Percentiles rank a stretch among this genome's conserved stretches.
phyloP scores from a whole-genome alignment of 2,113 vertebrate species.

The Ranitomeya variabilis region DNA sequence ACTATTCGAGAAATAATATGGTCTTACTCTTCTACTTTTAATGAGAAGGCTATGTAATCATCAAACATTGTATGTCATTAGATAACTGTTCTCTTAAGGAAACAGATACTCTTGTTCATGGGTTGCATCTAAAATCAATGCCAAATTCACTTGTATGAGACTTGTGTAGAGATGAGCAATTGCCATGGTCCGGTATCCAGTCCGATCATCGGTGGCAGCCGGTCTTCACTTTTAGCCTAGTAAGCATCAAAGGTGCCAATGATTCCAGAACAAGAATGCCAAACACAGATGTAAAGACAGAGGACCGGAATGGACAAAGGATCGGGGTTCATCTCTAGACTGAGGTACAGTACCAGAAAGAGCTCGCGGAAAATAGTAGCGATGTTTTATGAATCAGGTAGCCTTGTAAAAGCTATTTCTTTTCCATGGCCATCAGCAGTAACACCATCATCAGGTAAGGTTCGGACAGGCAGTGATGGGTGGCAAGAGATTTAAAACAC shows the following conservation, averaged over 20 bases:
- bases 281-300: too few relatives aligned
- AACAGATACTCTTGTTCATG: neutral
- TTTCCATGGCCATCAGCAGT: neutral
- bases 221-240: too few relatives aligned
- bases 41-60: too few relatives aligned
- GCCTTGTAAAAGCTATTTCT: neutral
- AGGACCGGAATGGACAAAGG: too few relatives aligned
- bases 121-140: neutral
- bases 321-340: too few relatives aligned
- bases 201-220: too few relatives aligned
- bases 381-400: neutral
- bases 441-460: neutral
- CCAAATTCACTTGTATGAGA: neutral
- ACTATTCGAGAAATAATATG: too few relatives aligned
- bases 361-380: neutral
- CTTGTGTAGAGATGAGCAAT: too few relatives aligned
- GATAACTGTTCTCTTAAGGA: neutral
- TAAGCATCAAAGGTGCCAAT: too few relatives aligned
- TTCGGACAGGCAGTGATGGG: neutral
- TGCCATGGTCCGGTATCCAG: too few relatives aligned
- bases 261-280: too few relatives aligned
- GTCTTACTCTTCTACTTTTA: too few relatives aligned
- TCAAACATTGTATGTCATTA: neutral
- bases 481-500: neutral
- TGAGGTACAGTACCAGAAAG: neutral